phyloP scores from a whole-genome alignment of 2,113 vertebrate species.

The Rhinichthys klamathensis region DNA sequence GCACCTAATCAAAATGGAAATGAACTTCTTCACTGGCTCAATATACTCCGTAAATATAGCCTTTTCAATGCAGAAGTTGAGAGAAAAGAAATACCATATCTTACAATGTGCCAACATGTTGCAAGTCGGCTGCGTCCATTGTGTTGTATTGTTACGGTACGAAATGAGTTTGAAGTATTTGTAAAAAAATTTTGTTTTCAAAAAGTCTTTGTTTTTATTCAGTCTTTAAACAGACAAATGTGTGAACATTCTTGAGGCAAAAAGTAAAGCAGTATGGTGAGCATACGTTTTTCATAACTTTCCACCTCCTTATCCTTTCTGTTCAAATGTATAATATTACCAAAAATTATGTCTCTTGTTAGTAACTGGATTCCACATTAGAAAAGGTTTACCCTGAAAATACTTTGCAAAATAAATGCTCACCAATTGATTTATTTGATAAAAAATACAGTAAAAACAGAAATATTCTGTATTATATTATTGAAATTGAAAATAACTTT shows the following conservation, averaged over 20 bases:
- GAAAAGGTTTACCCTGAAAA: neutral
- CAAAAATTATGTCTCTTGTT: neutral
- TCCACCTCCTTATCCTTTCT: neutral
- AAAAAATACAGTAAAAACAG: neutral
- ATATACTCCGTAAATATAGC: slow-evolving; percentile 21
- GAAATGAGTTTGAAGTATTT: slow-evolving; percentile 21
- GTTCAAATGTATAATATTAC: neutral
- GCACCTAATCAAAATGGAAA: slow-evolving; percentile 55
- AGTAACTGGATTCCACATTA: neutral
- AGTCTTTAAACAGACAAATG: neutral
- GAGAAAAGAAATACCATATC: slow-evolving; percentile 25
- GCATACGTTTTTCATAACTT: neutral
- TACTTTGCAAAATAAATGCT: neutral
- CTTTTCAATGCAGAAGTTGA: slow-evolving; percentile 43
- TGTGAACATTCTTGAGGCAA: neutral
- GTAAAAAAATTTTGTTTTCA: neutral
- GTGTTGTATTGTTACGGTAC: neutral
- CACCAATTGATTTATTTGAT: neutral
- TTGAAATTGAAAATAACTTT: neutral
- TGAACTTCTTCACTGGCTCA: slow-evolving; percentile 34
- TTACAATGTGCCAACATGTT: neutral
- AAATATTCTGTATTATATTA: neutral
- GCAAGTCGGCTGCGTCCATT: neutral
- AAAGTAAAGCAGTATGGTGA: neutral
- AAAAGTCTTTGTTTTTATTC: slow-evolving; percentile 9